A percentile compares a stretch with the other conserved stretches of the same genome.
These are phyloP conservation scores for Neocrepidodera transversa DNA, from an alignment of 2,888 invertebrate species.

Conservation along the genomic window DNA sequence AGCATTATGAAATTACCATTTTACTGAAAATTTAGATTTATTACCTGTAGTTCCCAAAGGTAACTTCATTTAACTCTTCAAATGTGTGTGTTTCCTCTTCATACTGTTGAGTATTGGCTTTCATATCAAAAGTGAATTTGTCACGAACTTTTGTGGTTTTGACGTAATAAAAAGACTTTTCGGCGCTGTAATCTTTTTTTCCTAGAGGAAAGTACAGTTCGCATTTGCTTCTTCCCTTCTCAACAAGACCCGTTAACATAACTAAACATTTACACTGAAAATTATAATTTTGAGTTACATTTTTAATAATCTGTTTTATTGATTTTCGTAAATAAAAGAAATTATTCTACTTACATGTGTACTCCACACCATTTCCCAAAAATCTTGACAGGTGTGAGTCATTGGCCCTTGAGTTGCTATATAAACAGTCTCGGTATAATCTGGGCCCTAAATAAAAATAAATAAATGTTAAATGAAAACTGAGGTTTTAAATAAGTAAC, in stretches of 20 bases:
- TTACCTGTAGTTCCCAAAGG: conserved; percentile 49
- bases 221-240: conserved; percentile 85
- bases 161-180: conserved; percentile 53
- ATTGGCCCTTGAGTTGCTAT: conserved; percentile 94
- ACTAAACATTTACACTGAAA: conserved; percentile 68
- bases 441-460: conserved; percentile 75
- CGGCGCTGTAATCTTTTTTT: conserved; percentile 45
- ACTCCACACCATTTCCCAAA: conserved; percentile 84
- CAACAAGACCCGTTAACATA: conserved; percentile 90
- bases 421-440: conserved; percentile 84
- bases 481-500: no score
- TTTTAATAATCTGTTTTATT: no score
- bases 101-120: conserved; percentile 41
- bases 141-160: conserved; percentile 55
- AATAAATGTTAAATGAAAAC: conserved; percentile 1
- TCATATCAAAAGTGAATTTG: conserved; percentile 56
- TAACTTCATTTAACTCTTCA: conserved; percentile 55
- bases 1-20: no score
- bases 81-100: conserved; percentile 55
- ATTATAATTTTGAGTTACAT: no score
- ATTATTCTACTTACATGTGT: conserved; percentile 51
- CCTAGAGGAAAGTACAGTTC: conserved; percentile 83
- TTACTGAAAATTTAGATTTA: no score
- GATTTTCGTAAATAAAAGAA: neutral
- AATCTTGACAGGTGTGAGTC: conserved; percentile 86